Evolutionary conservation across 2,888 invertebrate species (phyloP), one percentile per base, ranked within the genome.

Genomic region (Gymnoscelis rufifasciata): DNA sequence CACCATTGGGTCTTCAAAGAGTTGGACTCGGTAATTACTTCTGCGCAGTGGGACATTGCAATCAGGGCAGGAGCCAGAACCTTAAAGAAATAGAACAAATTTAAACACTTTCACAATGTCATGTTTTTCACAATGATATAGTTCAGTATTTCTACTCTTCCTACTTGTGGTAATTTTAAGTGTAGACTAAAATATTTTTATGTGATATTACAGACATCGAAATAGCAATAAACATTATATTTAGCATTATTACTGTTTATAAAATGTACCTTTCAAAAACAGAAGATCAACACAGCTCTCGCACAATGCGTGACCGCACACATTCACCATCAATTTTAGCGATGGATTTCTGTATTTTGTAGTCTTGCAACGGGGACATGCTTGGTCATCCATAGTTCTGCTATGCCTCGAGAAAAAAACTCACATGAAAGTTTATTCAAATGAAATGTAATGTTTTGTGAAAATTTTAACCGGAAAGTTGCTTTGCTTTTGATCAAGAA

Each of bases 221-320:
- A n/a, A n/a, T n/a, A n/a, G n/a, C n/a, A n/a, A n/a, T n/a, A n/a
- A n/a, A n/a, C n/a, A n/a, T n/a, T n/a, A n/a, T n/a, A n/a, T n/a
- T n/a, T n/a, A n/a, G n/a, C n/a, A n/a, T n/a, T n/a, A n/a, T n/a
- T n/a, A n/a, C n/a, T n/a, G n/a, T n/a, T n/a, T n/a, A n/a, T n/a
- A n/a, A n/a, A n/a, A n/a, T n/a, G n/a, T 83, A 94, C 95, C 99
- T 92, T 99, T 97, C 11, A 97, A 90, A 86, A 99, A 99, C 23
- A 99, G 86, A 52, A 98, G 89, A 75, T 98, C 98, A 26, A 99
- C 98, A 87, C 99, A 99, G 74, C 94, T 97, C 83, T 98, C 98
- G 86, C 99, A 99, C 64, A 99, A 88, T 28, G 97, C 95, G 89
- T 99, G 99, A 23, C 99, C 99, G 83, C 99, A 99, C 44, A 97